These are phyloP conservation scores for Cyanistes caeruleus DNA, from an alignment of 2,113 vertebrate species.

Conservation along the genomic window DNA sequence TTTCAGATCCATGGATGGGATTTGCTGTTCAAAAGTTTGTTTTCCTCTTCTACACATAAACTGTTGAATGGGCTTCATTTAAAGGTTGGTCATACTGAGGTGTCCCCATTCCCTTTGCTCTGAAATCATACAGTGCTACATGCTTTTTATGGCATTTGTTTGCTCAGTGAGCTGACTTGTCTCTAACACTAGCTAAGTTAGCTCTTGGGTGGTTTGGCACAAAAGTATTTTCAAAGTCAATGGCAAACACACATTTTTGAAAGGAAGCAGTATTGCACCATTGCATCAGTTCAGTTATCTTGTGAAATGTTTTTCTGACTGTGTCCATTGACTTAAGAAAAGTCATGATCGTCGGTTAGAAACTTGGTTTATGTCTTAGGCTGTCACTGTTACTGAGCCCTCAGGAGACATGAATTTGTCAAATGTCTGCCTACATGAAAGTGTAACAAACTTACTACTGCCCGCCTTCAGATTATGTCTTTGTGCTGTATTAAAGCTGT, in stretches of 20 bases:
- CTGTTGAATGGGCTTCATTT: background rate
- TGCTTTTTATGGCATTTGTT: background rate
- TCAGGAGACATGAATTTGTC: background rate
- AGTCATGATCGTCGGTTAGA: background rate
- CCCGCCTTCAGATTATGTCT: background rate
- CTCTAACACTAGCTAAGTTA: background rate
- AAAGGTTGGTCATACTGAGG: background rate
- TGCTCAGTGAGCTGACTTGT: background rate
- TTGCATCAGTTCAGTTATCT: background rate
- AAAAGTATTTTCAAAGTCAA: background rate
- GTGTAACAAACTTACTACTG: background rate
- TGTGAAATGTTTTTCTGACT: background rate
- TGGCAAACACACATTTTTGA: background rate
- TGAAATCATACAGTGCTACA: background rate
- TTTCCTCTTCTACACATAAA: background rate
- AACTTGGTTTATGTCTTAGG: background rate
- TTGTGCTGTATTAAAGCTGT: background rate
- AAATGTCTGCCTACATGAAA: background rate
- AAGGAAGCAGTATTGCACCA: background rate
- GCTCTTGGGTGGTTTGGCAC: background rate
- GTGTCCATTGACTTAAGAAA: background rate
- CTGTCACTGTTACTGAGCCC: background rate
- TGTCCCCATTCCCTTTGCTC: background rate
- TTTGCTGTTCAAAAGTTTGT: background rate
- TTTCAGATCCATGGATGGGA: background rate